A percentile compares a stretch with the other conserved stretches of the same genome.
These are phyloP conservation scores for Apamea monoglypha DNA, from an alignment of 2,888 invertebrate genomes.

Conservation along the genomic window DNA sequence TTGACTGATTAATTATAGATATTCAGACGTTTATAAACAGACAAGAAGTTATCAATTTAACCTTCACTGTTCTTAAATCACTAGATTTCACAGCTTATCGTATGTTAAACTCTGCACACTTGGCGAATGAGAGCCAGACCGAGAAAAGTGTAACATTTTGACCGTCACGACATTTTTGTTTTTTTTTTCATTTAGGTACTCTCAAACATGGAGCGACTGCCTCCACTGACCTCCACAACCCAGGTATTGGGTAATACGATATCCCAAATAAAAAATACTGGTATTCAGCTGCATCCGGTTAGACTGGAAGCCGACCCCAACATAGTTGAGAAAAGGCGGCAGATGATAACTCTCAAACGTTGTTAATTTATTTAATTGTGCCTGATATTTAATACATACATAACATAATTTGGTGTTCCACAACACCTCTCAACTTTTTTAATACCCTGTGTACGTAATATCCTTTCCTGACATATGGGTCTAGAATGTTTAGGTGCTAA, in stretches of 20 bases:
- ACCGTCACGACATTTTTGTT: neutral
- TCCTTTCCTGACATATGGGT: neutral
- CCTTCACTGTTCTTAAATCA: neutral
- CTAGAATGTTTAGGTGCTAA: conserved; percentile 9
- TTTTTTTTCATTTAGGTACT: neutral
- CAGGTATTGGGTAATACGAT: too few relatives aligned
- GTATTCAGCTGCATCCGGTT: too few relatives aligned
- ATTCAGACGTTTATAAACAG: neutral
- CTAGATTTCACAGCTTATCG: neutral
- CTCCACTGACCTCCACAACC: too few relatives aligned
- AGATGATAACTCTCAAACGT: neutral
- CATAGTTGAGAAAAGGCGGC: too few relatives aligned
- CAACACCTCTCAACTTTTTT: neutral
- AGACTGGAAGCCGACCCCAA: too few relatives aligned
- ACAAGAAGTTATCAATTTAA: neutral
- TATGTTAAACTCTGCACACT: neutral
- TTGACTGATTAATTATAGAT: neutral
- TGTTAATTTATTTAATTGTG: neutral
- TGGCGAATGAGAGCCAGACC: neutral
- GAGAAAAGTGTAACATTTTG: neutral
- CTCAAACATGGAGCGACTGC: neutral
- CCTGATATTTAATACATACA: neutral
- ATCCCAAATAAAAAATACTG: too few relatives aligned
- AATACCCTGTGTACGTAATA: neutral
- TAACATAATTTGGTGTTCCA: too few relatives aligned